Conservation (phyloP, 2,797 vertebrate species). For the Botia kubotai region DNA sequence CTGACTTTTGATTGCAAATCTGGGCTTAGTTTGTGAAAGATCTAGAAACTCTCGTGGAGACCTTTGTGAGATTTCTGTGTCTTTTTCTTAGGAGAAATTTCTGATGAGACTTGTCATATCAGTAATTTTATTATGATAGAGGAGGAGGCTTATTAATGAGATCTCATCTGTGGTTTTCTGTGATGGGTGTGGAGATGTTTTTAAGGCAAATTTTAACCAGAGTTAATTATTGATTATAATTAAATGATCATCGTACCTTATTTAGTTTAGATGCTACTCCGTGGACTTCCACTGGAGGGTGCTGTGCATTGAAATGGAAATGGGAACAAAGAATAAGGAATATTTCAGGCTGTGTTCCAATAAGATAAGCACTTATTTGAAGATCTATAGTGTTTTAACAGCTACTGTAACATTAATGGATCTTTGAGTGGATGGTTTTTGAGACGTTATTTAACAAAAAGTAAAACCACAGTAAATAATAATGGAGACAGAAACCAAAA, state of each 20-base stretch:
- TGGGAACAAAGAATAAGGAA: conserved; percentile 71
- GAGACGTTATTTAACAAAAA: not conserved
- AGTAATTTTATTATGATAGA: no score
- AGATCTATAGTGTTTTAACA: conserved; percentile 37
- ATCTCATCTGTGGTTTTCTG: not conserved
- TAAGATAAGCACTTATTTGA: conserved; percentile 45
- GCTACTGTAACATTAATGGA: not conserved
- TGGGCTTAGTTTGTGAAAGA: no score
- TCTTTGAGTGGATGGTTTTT: not conserved
- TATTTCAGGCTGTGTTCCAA: conserved; percentile 53
- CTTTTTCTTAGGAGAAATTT: no score
- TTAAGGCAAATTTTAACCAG: not conserved
- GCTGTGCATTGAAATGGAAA: conserved; percentile 62
- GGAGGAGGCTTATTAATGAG: no score
- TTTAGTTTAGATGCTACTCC: conserved; percentile 53
- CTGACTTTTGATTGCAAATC: no score
- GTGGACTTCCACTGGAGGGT: conserved; percentile 66
- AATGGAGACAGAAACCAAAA: not conserved
- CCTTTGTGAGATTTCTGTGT: no score
- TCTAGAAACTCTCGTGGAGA: no score
- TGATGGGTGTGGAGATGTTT: not conserved
- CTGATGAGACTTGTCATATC: no score
- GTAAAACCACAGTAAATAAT: not conserved
- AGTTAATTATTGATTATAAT: not conserved
- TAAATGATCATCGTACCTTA: not conserved